phyloP scores from a whole-genome alignment of 2,888 invertebrate genomes.

The Campoplex nolae region DNA sequence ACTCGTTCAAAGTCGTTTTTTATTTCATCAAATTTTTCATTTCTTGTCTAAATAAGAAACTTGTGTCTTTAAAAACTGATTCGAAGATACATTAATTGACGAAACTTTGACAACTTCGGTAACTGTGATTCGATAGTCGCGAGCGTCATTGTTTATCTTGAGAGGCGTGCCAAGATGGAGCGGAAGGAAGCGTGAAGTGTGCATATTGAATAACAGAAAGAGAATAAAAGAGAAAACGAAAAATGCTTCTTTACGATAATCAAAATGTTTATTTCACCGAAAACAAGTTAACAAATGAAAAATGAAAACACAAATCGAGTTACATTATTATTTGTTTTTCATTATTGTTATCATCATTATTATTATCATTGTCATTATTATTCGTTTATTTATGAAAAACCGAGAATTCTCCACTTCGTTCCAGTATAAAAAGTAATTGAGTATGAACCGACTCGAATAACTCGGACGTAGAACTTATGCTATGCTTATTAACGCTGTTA shows the following conservation, averaged over 20 bases:
- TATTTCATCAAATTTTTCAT: background rate
- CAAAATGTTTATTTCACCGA: constrained; percentile 69
- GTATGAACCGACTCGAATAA: constrained; percentile 58
- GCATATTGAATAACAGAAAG: constrained; percentile 64
- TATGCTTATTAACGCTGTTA: constrained; percentile 68
- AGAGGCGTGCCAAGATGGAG: constrained; percentile 76
- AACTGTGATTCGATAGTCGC: no score
- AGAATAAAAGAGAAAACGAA: constrained; percentile 76
- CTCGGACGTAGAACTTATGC: constrained; percentile 68
- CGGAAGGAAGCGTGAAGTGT: constrained; percentile 74
- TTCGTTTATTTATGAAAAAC: constrained; percentile 16
- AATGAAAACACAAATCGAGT: constrained; percentile 66
- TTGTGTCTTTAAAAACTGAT: background rate
- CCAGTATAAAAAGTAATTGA: constrained; percentile 47
- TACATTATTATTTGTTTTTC: constrained; percentile 21
- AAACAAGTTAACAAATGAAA: constrained; percentile 67
- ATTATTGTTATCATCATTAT: no score
- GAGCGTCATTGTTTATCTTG: constrained; percentile 15
- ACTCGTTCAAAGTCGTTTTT: background rate
- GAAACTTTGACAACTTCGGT: no score
- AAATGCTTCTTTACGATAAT: constrained; percentile 68
- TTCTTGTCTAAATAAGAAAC: background rate
- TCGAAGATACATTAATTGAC: background rate
- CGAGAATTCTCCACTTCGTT: constrained; percentile 50
- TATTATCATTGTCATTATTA: background rate